A percentile compares a stretch with the other conserved stretches of the same genome.
These are phyloP conservation scores for Solen grandis DNA, from an alignment of 1,140 invertebrate genomes.

Conservation along the genomic window DNA sequence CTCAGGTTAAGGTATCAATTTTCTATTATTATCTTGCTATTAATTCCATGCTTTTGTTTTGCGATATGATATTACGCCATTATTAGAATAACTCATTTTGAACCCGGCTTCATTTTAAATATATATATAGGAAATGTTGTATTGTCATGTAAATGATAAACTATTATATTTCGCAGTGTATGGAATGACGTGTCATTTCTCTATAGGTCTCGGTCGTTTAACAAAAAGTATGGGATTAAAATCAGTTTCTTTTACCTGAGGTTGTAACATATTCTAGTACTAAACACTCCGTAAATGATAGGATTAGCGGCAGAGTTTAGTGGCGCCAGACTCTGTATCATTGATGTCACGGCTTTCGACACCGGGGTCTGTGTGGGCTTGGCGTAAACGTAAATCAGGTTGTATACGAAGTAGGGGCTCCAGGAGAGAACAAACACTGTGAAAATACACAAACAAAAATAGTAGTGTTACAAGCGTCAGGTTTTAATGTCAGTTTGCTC, in stretches of 20 bases:
- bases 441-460: conserved; percentile 46
- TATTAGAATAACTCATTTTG: not conserved
- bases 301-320: conserved; percentile 97
- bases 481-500: conserved; percentile 12
- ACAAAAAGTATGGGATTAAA: not conserved
- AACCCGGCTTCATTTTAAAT: not conserved
- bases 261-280: conserved; percentile 91
- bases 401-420: conserved; percentile 97
- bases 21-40: too few species aligned
- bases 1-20: too few species aligned
- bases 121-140: not conserved
- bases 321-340: conserved; percentile 95
- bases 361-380: conserved; percentile 86
- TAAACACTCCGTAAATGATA: conserved; percentile 95
- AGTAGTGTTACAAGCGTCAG: not conserved
- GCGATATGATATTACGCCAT: too few species aligned
- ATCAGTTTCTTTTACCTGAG: conserved; percentile 85
- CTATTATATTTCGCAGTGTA: not conserved
- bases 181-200: not conserved
- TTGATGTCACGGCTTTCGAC: conserved; percentile 90
- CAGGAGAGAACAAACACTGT: conserved; percentile 96
- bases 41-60: too few species aligned
- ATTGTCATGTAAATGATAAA: not conserved
- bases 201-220: not conserved
- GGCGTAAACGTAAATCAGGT: conserved; percentile 94